Conservation (phyloP, 2,888 invertebrate genomes). For the Chrysopilus asiliformis region DNA sequence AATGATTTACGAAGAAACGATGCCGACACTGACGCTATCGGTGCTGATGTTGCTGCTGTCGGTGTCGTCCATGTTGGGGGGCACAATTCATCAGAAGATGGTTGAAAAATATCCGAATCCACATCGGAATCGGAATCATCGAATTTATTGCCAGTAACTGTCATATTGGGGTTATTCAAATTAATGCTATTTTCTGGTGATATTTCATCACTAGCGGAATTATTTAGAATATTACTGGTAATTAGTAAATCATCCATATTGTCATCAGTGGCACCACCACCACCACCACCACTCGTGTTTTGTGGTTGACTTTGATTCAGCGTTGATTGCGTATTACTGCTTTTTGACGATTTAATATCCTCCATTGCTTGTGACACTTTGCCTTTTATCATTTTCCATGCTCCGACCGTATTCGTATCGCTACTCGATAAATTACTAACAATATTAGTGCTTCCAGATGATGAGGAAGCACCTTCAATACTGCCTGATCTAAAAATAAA, state of each 20-base stretch:
- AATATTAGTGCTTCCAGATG: constrained; percentile 21
- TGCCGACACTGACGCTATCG: not conserved
- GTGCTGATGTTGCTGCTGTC: not conserved
- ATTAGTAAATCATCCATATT: not conserved
- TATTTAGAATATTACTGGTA: not conserved
- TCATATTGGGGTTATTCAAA: not conserved
- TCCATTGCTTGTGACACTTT: constrained; percentile 35
- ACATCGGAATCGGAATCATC: not conserved
- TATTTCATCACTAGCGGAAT: not conserved
- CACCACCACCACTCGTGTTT: not conserved
- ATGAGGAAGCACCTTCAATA: constrained; percentile 27
- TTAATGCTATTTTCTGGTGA: too few species aligned
- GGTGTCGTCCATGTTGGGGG: not conserved
- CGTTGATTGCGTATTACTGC: constrained; percentile 7
- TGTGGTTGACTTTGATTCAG: not conserved
- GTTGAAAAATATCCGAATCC: not conserved
- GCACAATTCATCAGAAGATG: not conserved
- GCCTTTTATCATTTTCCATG: constrained; percentile 35
- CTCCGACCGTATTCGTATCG: constrained; percentile 26
- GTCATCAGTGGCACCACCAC: not conserved
- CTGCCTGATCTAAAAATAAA: constrained; percentile 28
- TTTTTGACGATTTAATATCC: constrained; percentile 34
- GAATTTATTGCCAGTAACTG: too few species aligned
- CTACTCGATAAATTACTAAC: constrained; percentile 22
- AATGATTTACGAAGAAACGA: constrained; percentile 28